Base-by-base conservation (phyloP, 2,113 vertebrate species). In the Coregonus clupeaformis region DNA sequence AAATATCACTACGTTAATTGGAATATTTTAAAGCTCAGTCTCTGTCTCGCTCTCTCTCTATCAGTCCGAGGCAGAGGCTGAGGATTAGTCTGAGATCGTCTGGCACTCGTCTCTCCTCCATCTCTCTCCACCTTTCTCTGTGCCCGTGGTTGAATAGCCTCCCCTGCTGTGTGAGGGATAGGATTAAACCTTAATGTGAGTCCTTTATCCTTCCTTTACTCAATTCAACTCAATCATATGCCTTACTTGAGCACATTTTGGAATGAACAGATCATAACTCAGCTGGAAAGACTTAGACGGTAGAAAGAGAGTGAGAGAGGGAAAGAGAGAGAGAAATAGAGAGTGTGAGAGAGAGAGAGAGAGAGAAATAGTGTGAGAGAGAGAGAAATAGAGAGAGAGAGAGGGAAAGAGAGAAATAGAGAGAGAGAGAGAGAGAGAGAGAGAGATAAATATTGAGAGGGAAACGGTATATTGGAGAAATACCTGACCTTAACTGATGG, bases 251-350 rank as follows among this genome's bases (percentile, higher is more conserved):
- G 74, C 80, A 74, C 77, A 57, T 9, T 59, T 81, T 82, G 82
- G 88, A 87, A 88, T 76, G 83, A 79, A 86, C 85, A 67, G 83
- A 86, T 86, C 81, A 87, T 88, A 89, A 88, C 86, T 88, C 83
- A 88, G 76, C 42, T 78, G 76, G 84, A 85, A 52, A 84, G 79
- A 82, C 80, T 55, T 72, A 81, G 79, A 80, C 85, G 76, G 80
- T 52, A 52, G 47, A 52, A 12, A 49, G 12, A 47, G 45, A 32
- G 30, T 6, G 5, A 47, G 2, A 13, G 2, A 13, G 2, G 11
- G 12, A 47, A 6, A 12, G 12, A 7, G n/a, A n/a, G 6, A 30
- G 29, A 4, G 4, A 30, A 5, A 30, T 3, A 4, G 29, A 30
- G 29, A 47, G 29, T 6, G 30, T 6, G 30, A 32, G 30, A 6